Base-by-base conservation (phyloP, 2,888 invertebrate species). In the Octonoba sinensis region DNA sequence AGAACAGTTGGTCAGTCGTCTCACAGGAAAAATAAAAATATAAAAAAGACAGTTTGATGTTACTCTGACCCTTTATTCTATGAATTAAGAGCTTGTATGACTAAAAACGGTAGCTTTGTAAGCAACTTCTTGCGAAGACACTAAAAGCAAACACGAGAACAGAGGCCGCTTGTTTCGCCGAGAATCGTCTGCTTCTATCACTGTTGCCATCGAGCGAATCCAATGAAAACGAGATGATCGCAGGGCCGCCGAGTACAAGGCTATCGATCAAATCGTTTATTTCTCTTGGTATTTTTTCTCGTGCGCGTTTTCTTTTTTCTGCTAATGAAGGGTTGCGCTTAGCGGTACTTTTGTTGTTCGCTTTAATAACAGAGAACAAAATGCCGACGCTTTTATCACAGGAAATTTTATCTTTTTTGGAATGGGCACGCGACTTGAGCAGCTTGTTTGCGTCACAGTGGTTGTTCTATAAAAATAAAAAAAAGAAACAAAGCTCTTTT, bases 251-350 rank as follows among this genome's bases (percentile, higher is more conserved):
- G 65, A 64, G 71, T 78, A 62, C 77, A 47, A 78, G 47, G 57
- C 77, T 59, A 78, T 78, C 59, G 77, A 78, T 78, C 77, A 71
- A 64, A 56, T n/a, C 15, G n/a, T 49, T 64, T 47, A 46, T 57
- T 65, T 54, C 27, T 27, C 36, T 36, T 36, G 8, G 36, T 36
- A 36, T 36, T 36, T 36, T 70, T 65, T 65, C 8, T 36, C 36
- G 36, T 4, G 8, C 6, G 36, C 36, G 36, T 8, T 36, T 36
- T 36, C 36, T 74, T 74, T 20, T 62, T 66, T 3, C 13, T 66
- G 13, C 65, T 78, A 78, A 78, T 78, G 71, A 78, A 78, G 71
- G 77, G 77, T 78, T 78, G 44, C 44, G 62, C 57, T 71, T 27
- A 20, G 70, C 77, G 77, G 77, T 49, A 22, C 57, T 44, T 78